Conservation (phyloP, 2,797 vertebrate species). For the Sebastes diaconus region DNA sequence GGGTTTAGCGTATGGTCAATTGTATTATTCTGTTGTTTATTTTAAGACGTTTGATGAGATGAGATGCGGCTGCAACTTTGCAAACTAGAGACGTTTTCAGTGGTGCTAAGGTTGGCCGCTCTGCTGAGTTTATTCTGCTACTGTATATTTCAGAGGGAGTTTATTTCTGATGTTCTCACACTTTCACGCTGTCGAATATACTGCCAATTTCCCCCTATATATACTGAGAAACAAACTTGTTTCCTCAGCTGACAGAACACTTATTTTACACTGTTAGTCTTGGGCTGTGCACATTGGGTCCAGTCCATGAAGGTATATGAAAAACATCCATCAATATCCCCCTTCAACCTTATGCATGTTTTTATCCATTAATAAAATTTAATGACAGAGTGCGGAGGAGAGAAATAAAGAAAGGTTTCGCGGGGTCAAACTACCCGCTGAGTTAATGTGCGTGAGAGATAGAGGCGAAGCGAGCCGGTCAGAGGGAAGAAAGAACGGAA, state of each 20-base stretch:
- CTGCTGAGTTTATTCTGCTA: not conserved
- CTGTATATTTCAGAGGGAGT: slow-evolving; percentile 15
- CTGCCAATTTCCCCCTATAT: not conserved
- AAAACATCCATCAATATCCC: not conserved
- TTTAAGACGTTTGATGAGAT: not conserved
- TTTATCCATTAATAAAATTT: not conserved
- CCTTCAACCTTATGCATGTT: not conserved
- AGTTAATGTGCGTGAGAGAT: slow-evolving; percentile 11
- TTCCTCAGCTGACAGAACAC: slow-evolving; percentile 21
- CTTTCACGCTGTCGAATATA: slow-evolving; percentile 11
- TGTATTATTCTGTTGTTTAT: not conserved
- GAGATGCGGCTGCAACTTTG: not conserved
- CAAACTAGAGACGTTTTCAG: not conserved
- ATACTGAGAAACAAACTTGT: not conserved
- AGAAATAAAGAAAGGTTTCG: not conserved
- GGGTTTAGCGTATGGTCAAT: not conserved
- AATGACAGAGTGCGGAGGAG: not conserved
- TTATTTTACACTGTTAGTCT: slow-evolving; percentile 26
- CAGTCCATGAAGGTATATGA: slow-evolving; percentile 1
- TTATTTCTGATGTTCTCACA: slow-evolving; percentile 18
- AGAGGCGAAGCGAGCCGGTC: not conserved
- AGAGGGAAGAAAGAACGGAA: slow-evolving; percentile 27
- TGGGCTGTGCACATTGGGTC: slow-evolving; percentile 1
- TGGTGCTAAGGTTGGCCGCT: not conserved
- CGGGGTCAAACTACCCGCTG: slow-evolving; percentile 2